A percentile compares a stretch with the other conserved stretches of the same genome.
These are phyloP conservation scores for Sapajus apella DNA, from an alignment of 2,113 vertebrate genomes.

Conservation along the genomic window DNA sequence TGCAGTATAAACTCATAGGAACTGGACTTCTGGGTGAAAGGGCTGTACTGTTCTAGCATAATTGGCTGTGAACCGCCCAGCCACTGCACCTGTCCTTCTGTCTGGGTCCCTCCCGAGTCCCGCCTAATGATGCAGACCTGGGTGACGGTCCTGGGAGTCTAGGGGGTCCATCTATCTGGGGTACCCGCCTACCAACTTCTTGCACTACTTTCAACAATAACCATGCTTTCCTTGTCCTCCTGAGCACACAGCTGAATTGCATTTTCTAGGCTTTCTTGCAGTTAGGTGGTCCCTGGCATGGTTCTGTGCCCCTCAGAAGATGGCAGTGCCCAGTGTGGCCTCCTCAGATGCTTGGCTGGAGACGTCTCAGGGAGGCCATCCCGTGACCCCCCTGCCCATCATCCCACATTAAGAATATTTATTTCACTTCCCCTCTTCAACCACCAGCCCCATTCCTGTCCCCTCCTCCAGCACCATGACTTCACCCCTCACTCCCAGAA, in stretches of 20 bases:
- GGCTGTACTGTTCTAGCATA: background rate
- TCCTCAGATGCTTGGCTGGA: background rate
- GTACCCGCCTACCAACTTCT: background rate
- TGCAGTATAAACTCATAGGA: background rate
- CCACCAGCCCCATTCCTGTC: background rate
- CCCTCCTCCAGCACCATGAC: background rate
- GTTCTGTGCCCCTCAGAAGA: background rate
- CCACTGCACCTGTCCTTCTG: no score
- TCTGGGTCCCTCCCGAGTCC: background rate
- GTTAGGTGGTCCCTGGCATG: background rate
- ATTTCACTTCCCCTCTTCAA: background rate
- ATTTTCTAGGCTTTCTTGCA: background rate
- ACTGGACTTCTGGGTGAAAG: background rate
- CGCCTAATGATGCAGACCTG: background rate
- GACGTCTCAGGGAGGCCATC: background rate
- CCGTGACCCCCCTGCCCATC: no score
- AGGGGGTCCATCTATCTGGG: background rate
- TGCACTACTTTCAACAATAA: background rate
- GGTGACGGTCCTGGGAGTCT: background rate
- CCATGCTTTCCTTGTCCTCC: background rate
- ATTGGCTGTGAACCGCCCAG: background rate
- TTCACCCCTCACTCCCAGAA: background rate
- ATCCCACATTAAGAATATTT: background rate
- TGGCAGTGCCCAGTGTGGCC: background rate
- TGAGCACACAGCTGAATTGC: background rate